These are phyloP conservation scores for Eristalinus aeneus DNA, from an alignment of 2,888 invertebrate species.

Conservation along the genomic window DNA sequence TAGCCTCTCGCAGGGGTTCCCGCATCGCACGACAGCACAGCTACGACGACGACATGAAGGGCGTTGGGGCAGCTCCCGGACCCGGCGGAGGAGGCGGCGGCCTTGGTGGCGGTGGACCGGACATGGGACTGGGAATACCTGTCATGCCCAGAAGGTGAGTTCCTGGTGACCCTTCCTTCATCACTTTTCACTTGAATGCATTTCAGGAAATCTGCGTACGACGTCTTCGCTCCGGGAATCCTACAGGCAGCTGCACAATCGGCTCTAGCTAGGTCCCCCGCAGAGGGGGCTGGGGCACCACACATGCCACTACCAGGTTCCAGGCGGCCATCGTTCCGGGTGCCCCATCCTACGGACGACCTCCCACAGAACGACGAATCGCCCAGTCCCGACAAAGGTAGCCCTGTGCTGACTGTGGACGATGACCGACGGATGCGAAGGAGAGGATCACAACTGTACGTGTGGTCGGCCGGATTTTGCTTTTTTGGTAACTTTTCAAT, in stretches of 20 bases:
- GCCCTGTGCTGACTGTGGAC: slow-evolving; percentile 84
- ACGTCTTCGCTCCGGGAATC: slow-evolving; percentile 87
- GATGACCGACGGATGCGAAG: slow-evolving; percentile 88
- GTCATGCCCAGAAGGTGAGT: slow-evolving; percentile 87
- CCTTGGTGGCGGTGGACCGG: slow-evolving; percentile 75
- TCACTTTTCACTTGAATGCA: slow-evolving; percentile 24
- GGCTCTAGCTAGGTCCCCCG: slow-evolving; percentile 77
- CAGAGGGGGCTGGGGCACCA: slow-evolving; percentile 77
- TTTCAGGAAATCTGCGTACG: slow-evolving; percentile 88
- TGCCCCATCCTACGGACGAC: slow-evolving; percentile 82
- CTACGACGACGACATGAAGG: slow-evolving; percentile 89
- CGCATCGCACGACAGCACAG: slow-evolving; percentile 89
- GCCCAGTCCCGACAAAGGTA: slow-evolving; percentile 83
- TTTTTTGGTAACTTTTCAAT: slow-evolving; percentile 3
- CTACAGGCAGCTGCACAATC: slow-evolving; percentile 80
- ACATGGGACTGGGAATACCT: slow-evolving; percentile 85
- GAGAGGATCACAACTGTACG: slow-evolving; percentile 92
- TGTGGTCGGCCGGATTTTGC: slow-evolving; percentile 72
- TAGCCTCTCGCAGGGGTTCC: slow-evolving; percentile 83
- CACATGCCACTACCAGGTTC: slow-evolving; percentile 80
- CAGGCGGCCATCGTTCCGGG: slow-evolving; percentile 84
- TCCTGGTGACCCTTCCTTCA: neutral
- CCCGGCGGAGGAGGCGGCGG: slow-evolving; percentile 71
- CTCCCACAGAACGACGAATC: slow-evolving; percentile 81
- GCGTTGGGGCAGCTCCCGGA: slow-evolving; percentile 74